Base-by-base conservation (phyloP, 2,797 vertebrate genomes). In the Clarias laeviceps region DNA sequence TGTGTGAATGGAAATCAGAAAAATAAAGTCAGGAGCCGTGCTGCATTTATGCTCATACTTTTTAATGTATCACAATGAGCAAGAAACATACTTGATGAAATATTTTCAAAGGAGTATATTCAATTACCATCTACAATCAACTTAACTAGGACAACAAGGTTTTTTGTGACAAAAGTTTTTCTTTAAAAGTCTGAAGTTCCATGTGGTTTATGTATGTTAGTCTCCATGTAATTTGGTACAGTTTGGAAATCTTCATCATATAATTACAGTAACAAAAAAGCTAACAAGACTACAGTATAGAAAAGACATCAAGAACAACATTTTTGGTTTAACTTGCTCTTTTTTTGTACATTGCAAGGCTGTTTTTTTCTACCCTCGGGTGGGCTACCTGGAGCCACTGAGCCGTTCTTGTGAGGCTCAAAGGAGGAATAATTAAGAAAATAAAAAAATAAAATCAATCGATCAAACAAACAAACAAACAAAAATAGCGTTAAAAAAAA, bases 61-160 rank as follows among this genome's bases (percentile, higher is more conserved):
- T 99, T 99, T 99, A 99, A 99, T 99, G 98, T 98, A 99, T 98
- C 97, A 99, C 98, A 99, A 99, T 99, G 98, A 99, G 98, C 98
- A 99, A 97, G 97, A 99, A 98, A 99, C 98, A 99, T 99, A 99
- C 97, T 98, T 98, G 97, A 98, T 99, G 97, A 99, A 99, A 97
- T 99, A 99, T 98, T 98, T 98, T 98, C 98, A 99, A 99, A 99
- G 97, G 97, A 99, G 97, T 98, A 99, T 99, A 99, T 99, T 99
- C 97, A 99, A 98, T 99, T 98, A 98, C 97, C 98, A 99, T 98
- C 98, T 99, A 99, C 98, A 99, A 98, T 99, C 97, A 99, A 99
- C 98, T 99, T 97, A 99, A 99, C 98, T 99, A 99, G 98, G 98
- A 99, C 98, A 99, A 99, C 98, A 98, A 99, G 97, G 97, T 98